Conservation (phyloP, 1,140 invertebrate species). For the Carcinoscorpius rotundicauda region DNA sequence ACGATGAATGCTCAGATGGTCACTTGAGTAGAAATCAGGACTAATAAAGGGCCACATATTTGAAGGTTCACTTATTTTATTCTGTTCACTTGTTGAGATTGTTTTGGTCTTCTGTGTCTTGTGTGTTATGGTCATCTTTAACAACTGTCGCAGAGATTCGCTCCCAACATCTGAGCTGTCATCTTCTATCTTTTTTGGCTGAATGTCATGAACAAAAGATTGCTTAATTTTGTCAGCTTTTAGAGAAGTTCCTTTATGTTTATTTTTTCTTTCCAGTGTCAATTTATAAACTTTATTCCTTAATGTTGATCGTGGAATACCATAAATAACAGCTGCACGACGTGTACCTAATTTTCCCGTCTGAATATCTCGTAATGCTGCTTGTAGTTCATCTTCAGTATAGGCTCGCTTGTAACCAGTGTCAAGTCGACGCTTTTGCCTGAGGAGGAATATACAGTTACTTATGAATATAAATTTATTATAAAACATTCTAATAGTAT, state of each 20-base stretch:
- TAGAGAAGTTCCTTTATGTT: conserved; percentile 4
- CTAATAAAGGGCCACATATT: too few relatives aligned
- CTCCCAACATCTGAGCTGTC: conserved; percentile 37
- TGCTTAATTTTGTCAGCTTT: conserved; percentile 2
- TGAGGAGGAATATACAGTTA: conserved; percentile 4
- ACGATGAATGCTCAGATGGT: too few relatives aligned
- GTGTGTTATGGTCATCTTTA: conserved; percentile 28
- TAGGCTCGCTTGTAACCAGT: conserved; percentile 47
- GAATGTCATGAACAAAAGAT: not conserved
- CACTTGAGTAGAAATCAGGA: too few relatives aligned
- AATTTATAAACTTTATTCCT: conserved; percentile 86
- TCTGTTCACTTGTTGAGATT: conserved; percentile 1
- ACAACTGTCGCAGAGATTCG: conserved; percentile 44
- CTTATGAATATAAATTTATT: too few relatives aligned
- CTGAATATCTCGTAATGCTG: conserved; percentile 80
- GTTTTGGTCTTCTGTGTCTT: conserved; percentile 6
- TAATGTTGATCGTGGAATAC: conserved; percentile 86
- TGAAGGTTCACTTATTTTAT: too few relatives aligned
- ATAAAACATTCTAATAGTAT: too few relatives aligned
- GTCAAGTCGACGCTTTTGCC: conserved; percentile 18
- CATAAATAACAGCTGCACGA: conserved; percentile 83
- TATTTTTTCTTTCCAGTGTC: conserved; percentile 44
- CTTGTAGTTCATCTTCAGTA: conserved; percentile 80
- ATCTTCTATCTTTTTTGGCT: conserved; percentile 42
- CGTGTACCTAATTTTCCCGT: conserved; percentile 81